phyloP scores from a whole-genome alignment of 2,888 invertebrate species.

The Acrobasis repandana region DNA sequence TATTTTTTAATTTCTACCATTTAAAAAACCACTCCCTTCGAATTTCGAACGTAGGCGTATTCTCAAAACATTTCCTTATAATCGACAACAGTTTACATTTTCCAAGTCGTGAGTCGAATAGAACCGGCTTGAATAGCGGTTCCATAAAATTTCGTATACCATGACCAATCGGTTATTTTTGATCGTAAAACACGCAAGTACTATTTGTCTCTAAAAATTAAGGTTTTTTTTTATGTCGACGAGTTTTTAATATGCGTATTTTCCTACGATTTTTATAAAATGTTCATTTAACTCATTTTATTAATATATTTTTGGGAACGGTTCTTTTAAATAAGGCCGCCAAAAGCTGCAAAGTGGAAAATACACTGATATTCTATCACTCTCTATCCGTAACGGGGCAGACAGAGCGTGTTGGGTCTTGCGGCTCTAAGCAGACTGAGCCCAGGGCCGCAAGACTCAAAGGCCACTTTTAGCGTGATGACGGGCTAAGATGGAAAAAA shows the following conservation, averaged over 20 bases:
- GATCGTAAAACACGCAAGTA: conserved; percentile 60
- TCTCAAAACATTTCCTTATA: conserved; percentile 15
- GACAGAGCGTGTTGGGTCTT: too few relatives aligned
- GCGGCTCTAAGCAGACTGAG: too few relatives aligned
- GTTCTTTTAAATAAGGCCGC: too few relatives aligned
- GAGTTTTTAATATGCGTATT: conserved; percentile 19
- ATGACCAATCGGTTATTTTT: conserved; percentile 54
- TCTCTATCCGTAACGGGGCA: too few relatives aligned
- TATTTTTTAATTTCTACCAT: too few relatives aligned
- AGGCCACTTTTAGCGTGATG: too few relatives aligned
- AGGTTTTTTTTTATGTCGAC: conserved; percentile 35
- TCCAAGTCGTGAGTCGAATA: conserved; percentile 23
- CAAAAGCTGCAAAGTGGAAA: too few relatives aligned
- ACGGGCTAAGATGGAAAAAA: too few relatives aligned
- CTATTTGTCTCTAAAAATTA: conserved; percentile 56
- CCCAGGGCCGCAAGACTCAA: too few relatives aligned
- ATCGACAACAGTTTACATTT: conserved; percentile 17
- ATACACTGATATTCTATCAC: too few relatives aligned
- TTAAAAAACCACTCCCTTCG: not conserved
- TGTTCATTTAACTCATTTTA: too few relatives aligned
- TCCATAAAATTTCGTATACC: conserved; percentile 38
- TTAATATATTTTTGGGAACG: too few relatives aligned
- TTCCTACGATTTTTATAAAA: not conserved
- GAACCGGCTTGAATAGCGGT: conserved; percentile 36
- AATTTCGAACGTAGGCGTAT: not conserved